Base-by-base conservation (phyloP, 2,888 invertebrate genomes). In the Anthophora plumipes region DNA sequence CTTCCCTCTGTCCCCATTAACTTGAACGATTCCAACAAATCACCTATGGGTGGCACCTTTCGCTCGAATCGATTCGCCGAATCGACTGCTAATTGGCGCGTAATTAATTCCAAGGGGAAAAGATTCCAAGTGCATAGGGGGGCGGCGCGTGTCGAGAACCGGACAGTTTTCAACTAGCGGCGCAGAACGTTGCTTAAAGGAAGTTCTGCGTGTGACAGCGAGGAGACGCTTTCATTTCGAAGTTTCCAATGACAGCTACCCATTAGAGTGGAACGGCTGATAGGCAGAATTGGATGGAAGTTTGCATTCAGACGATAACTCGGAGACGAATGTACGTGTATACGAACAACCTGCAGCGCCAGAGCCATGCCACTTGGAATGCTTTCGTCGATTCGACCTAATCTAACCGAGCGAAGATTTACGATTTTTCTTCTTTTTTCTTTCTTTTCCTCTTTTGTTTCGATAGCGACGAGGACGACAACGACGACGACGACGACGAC, bases 241-340 rank as follows among this genome's bases (percentile, higher is more conserved):
- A 52, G 2, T 52, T 20, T 17, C 50, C 50, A 37, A 46, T 31
- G 7, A 25, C 31, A 9, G 43, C 43, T 61, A 48, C n/a, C 48
- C 17, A 41, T 59, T 59, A 59, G 39, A 59, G 59, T 59, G 59
- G 59, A 59, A 59, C 59, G 39, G 37, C 41, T 60, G 60, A 60
- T 41, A 60, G 20, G 60, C 12, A n/a, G 41, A 60, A 60, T 46
- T 43, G 22, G n/a, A 60, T 52, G 66, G 52, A 41, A 39, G 37
- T 41, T 66, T 9, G 60, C 60, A 4, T 17, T 8, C 14, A 9
- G 4, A 20, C 52, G 66, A 39, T 22, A 43, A 7, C 54, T 1
- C 12, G 14, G n/a, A 7, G 20, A 12, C 43, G 31, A 3, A 1
- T 31, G 31, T 3, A 31, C 4, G 31, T 31, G 4, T 31, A 4